phyloP scores from a whole-genome alignment of 2,113 vertebrate species.

The Sylvilagus bachmani region DNA sequence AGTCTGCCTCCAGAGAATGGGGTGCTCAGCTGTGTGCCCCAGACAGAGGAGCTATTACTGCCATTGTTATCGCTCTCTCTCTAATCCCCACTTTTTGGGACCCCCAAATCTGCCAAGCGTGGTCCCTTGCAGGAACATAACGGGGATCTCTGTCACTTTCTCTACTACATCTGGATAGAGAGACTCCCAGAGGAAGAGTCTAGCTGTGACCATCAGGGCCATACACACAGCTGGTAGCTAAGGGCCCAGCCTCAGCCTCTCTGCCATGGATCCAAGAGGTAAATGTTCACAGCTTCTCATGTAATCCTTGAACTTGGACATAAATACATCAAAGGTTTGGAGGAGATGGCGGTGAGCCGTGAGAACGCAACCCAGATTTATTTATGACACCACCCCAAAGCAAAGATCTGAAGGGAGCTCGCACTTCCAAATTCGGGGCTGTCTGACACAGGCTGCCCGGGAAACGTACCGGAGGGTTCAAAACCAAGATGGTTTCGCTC shows the following conservation, averaged over 20 bases:
- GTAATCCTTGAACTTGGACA: conserved; percentile 30
- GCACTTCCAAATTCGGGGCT: conserved; percentile 60
- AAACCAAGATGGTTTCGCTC: conserved; percentile 65
- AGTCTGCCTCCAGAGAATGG: not conserved
- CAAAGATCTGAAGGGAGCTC: conserved; percentile 49
- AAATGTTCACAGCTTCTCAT: not conserved
- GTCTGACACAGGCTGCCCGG: conserved; percentile 25
- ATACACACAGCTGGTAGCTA: no score
- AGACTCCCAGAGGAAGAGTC: not conserved
- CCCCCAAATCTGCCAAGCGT: not conserved
- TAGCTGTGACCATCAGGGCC: not conserved
- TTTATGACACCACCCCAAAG: conserved; percentile 52
- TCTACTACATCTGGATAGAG: fast-evolving
- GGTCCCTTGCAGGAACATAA: not conserved
- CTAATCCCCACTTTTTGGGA: not conserved
- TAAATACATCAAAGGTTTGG: conserved; percentile 53
- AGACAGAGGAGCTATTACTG: not conserved
- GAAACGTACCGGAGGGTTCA: conserved; percentile 19
- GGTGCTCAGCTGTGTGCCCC: not conserved
- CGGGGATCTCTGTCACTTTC: not conserved
- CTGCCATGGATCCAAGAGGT: not conserved
- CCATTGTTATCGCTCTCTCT: not conserved
- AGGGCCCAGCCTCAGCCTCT: not conserved
- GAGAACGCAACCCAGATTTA: conserved; percentile 59
- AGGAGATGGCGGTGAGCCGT: conserved; percentile 3